These are phyloP conservation scores for Daboia siamensis DNA, from an alignment of 2,113 vertebrate genomes.

Conservation along the genomic window DNA sequence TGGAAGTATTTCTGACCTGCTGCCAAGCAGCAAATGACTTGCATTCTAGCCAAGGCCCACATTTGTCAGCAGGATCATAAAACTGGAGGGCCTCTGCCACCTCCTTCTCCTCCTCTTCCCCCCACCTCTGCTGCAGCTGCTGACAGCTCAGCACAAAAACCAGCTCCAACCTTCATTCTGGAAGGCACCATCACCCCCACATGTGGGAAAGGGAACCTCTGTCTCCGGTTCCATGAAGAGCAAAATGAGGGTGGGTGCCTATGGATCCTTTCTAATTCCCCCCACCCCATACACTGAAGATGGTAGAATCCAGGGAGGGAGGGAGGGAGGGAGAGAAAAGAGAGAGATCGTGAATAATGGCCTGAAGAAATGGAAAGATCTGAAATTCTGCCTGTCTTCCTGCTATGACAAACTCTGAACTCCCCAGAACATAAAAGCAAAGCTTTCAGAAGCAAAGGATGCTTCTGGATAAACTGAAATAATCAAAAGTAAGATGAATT, in stretches of 20 bases:
- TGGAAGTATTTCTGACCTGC: slow-evolving; percentile 1
- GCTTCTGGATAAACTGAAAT: not conserved
- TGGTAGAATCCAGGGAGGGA: not conserved
- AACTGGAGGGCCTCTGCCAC: not conserved
- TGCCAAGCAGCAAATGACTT: slow-evolving; percentile 23
- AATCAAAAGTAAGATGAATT: not conserved
- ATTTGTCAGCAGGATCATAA: slow-evolving; percentile 46
- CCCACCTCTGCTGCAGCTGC: slow-evolving; percentile 14
- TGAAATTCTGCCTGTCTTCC: not conserved
- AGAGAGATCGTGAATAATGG: not conserved
- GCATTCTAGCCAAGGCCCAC: slow-evolving; percentile 24
- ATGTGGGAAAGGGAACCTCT: slow-evolving; percentile 9
- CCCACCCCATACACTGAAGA: fast-evolving
- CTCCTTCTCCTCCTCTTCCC: too few relatives aligned
- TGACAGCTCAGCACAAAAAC: slow-evolving; percentile 36
- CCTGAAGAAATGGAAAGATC: not conserved
- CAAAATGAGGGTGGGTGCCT: not conserved
- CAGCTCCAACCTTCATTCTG: not conserved
- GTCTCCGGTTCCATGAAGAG: slow-evolving; percentile 8
- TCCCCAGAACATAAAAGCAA: not conserved
- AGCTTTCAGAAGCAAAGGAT: not conserved
- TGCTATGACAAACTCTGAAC: not conserved
- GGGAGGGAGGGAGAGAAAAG: too few relatives aligned
- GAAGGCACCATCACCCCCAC: slow-evolving; percentile 2
- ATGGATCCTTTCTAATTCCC: fast-evolving